Percentiles rank a stretch among this genome's conserved stretches.
Evolutionary conservation across 2,888 invertebrate species (phyloP).

Genomic region (Ophraella communa): DNA sequence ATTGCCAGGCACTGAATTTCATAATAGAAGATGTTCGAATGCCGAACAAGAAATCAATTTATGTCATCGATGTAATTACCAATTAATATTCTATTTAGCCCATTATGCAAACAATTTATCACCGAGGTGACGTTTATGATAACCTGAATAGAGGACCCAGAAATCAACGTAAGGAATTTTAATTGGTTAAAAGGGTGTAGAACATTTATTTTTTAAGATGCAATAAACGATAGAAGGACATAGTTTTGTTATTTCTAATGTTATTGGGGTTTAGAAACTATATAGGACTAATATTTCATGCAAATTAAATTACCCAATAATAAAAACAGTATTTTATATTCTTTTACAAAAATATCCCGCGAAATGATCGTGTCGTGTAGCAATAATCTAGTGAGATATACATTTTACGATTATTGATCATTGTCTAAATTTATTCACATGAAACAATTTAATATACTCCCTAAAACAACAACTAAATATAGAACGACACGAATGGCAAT

Average conservation of each 20-base stretch:
- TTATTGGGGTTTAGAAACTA: too few species aligned
- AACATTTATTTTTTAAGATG: too few species aligned
- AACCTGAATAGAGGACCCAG: not conserved
- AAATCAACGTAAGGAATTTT: not conserved
- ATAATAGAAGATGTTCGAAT: slow-evolving; percentile 7
- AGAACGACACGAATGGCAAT: not conserved
- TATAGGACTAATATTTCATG: too few species aligned
- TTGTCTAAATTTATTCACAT: not conserved
- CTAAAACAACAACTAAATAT: not conserved
- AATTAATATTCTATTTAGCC: slow-evolving; percentile 19
- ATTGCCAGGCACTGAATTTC: not conserved
- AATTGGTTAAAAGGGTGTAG: not conserved
- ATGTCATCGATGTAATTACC: slow-evolving; percentile 12
- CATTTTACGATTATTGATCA: not conserved
- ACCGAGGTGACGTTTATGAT: not conserved
- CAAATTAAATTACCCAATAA: too few species aligned
- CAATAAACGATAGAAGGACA: too few species aligned
- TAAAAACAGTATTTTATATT: too few species aligned
- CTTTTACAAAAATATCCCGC: not conserved
- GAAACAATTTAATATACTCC: not conserved
- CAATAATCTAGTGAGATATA: not conserved
- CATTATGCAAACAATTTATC: slow-evolving; percentile 13
- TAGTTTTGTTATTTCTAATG: too few species aligned
- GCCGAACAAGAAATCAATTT: slow-evolving; percentile 17
- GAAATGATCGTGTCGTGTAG: not conserved